Evolutionary conservation across 2,797 vertebrate species (phyloP).

Genomic region (Cyclopterus lumpus): DNA sequence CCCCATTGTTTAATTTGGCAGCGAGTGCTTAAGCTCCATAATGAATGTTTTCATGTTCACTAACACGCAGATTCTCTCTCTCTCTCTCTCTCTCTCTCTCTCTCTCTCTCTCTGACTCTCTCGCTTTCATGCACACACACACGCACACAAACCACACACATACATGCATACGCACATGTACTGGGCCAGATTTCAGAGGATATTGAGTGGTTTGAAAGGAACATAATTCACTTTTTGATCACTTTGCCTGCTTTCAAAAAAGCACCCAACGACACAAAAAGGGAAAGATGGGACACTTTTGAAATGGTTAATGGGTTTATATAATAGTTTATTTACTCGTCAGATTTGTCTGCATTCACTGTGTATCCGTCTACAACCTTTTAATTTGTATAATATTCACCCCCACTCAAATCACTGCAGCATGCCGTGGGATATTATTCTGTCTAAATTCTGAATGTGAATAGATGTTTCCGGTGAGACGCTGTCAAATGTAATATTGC

Average conservation of each 20-base stretch:
- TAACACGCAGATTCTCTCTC: slow-evolving; percentile 40
- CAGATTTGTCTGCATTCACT: slow-evolving; percentile 25
- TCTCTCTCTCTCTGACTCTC: slow-evolving; percentile 13
- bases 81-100: not conserved
- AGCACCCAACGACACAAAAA: slow-evolving; percentile 29
- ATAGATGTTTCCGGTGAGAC: slow-evolving; percentile 28
- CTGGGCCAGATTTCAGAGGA: slow-evolving; percentile 61
- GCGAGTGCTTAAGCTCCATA: slow-evolving; percentile 55
- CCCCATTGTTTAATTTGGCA: slow-evolving; percentile 68
- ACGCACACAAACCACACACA: slow-evolving; percentile 8
- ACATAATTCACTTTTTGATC: slow-evolving; percentile 78
- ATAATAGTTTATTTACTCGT: slow-evolving; percentile 33
- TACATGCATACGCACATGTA: slow-evolving; percentile 8
- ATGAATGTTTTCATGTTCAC: slow-evolving; percentile 70
- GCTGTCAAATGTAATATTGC: slow-evolving; percentile 28
- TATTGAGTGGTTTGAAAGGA: slow-evolving; percentile 72
- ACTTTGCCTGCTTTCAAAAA: slow-evolving; percentile 52
- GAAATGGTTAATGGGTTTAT: slow-evolving; percentile 21
- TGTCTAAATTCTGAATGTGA: slow-evolving; percentile 26
- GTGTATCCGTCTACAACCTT: slow-evolving; percentile 14
- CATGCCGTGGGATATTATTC: slow-evolving; percentile 2
- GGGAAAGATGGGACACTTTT: slow-evolving; percentile 21
- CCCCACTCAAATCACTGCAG: not conserved
- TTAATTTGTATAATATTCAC: slow-evolving; percentile 22
- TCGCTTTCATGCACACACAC: slow-evolving; percentile 15